Conservation (phyloP, 2,888 invertebrate species). For the Ligdia adustata region DNA sequence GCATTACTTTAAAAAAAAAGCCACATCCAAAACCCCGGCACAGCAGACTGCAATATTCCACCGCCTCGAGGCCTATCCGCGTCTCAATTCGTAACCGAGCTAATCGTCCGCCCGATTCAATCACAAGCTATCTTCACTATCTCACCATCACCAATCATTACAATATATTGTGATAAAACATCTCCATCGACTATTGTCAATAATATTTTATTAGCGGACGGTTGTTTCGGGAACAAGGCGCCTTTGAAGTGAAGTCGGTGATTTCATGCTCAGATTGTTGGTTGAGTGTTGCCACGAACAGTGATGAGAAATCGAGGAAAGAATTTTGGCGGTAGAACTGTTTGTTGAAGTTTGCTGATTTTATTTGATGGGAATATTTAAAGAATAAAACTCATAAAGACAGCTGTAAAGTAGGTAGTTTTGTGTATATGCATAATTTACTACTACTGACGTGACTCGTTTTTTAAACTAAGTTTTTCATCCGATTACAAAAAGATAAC, state of each 20-base stretch:
- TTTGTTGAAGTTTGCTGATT: too few species aligned
- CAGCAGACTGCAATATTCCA: too few species aligned
- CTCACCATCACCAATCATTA: slow-evolving; percentile 54
- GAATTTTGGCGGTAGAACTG: too few species aligned
- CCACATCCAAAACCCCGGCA: slow-evolving; percentile 7
- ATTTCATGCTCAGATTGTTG: slow-evolving; percentile 21
- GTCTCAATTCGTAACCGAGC: background rate
- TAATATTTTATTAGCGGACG: slow-evolving; percentile 41
- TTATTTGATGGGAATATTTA: too few species aligned
- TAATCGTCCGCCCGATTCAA: slow-evolving; percentile 23
- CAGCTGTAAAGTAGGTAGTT: too few species aligned
- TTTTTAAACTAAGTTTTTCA: too few species aligned
- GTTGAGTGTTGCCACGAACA: too few species aligned
- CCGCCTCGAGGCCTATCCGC: background rate
- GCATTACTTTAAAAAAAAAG: background rate
- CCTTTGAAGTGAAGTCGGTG: slow-evolving; percentile 18
- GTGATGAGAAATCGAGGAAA: too few species aligned
- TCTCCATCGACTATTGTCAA: slow-evolving; percentile 41
- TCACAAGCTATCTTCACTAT: slow-evolving; percentile 31
- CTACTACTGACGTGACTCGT: too few species aligned
- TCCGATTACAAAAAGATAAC: too few species aligned
- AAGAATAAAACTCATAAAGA: too few species aligned
- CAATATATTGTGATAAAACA: slow-evolving; percentile 47
- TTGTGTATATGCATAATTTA: too few species aligned
- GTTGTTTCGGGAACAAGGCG: slow-evolving; percentile 32